Evolutionary conservation across 2,797 vertebrate species (phyloP), one percentile per base, ranked within the genome.

Genomic region (Coilia nasus): DNA sequence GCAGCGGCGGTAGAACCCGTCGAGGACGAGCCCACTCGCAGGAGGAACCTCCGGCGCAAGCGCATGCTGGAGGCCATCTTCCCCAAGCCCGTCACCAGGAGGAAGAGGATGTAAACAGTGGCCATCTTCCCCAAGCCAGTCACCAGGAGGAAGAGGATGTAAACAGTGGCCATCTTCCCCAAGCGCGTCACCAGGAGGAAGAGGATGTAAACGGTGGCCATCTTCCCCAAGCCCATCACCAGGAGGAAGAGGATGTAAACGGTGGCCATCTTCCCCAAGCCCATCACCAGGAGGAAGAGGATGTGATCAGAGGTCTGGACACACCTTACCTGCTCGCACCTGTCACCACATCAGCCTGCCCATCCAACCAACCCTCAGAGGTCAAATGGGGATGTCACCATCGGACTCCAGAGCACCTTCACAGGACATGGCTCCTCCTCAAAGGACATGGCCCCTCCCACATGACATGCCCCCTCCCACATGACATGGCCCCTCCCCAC

Each of bases 151-250:
- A 99, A 97, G 95, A 98, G 97, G 50, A 54, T 54, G 50, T 54
- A 1, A 54, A 1, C 50, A 54, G 50, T 54, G 50, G 50, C 7
- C 7, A 95, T 96, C 91, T 97, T 97, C 88, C 95, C 96, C 86
- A 98, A 98, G 90, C 98, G 97, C 1, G 94, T 98, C 88, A 96
- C 97, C 2, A 95, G 96, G 89, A 96, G 97, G 91, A 99, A 97
- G 95, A 98, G 97, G 50, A 54, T 54, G 50, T 54, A 91, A 95
- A 64, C n/a, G 85, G 96, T 95, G 47, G 88, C 93, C 10, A 95
- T 96, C 91, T 97, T 97, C 88, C 95, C 96, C 86, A 98, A 98
- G 90, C 98, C 97, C 1, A 94, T 98, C 88, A 96, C 97, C 2
- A 95, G 96, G 89, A 96, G 97, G 91, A 99, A 97, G 95, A 98